Conservation (phyloP, 2,888 invertebrate species). For the Apamea crenata region DNA sequence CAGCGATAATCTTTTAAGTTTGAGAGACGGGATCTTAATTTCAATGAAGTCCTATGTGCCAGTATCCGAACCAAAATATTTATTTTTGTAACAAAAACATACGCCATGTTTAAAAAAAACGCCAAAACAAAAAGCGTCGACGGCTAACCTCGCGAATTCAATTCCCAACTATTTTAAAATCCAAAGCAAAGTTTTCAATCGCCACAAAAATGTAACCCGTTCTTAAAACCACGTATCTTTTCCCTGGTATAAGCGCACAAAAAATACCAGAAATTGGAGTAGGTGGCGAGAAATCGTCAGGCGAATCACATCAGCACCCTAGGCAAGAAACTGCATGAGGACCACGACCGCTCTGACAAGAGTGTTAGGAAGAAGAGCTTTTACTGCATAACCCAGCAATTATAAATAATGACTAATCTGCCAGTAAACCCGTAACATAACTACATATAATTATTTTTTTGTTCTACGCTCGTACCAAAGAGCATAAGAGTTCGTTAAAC, state of each 20-base stretch:
- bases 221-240: background rate
- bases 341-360: too few species aligned
- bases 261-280: too few species aligned
- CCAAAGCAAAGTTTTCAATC: background rate
- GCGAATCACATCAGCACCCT: too few species aligned
- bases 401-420: slow-evolving; percentile 33
- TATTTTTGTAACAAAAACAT: too few species aligned
- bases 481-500: slow-evolving; percentile 84
- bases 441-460: slow-evolving; percentile 71
- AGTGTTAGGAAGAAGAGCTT: too few species aligned
- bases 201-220: background rate
- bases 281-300: too few species aligned
- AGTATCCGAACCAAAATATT: background rate
- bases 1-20: background rate
- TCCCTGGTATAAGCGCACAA: too few species aligned
- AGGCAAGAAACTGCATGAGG: too few species aligned
- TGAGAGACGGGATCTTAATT: background rate
- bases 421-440: slow-evolving; percentile 28
- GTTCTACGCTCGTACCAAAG: slow-evolving; percentile 81
- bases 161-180: too few species aligned
- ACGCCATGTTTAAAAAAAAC: background rate
- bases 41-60: background rate
- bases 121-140: background rate
- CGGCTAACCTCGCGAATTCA: background rate
- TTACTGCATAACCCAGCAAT: background rate